phyloP scores from a whole-genome alignment of 2,797 vertebrate species.

The Smutsia gigantea region DNA sequence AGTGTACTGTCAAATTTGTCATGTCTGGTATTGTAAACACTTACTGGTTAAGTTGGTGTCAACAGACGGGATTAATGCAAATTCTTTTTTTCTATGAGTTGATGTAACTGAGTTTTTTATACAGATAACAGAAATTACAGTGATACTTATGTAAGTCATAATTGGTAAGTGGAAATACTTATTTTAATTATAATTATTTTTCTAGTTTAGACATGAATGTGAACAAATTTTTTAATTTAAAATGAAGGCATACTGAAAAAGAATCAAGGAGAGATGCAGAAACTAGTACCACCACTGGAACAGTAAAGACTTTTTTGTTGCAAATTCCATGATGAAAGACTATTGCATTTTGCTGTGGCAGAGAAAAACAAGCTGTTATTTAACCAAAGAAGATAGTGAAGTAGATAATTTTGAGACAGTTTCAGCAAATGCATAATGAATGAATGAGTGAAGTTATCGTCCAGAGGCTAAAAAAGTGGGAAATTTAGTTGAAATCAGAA shows the following conservation, averaged over 20 bases:
- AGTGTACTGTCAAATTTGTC: not conserved
- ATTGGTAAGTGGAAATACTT: not conserved
- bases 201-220: constrained; percentile 47
- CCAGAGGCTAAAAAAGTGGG: not conserved
- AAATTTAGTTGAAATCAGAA: constrained; percentile 1
- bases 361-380: not conserved
- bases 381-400: not conserved
- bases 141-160: not conserved
- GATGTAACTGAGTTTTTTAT: not conserved
- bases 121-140: not conserved
- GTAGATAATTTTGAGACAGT: not conserved
- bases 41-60: not conserved
- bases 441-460: not conserved
- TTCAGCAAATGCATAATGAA: not conserved
- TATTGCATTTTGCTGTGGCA: not conserved
- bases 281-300: not conserved
- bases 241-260: constrained; percentile 12
- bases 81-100: constrained; percentile 5
- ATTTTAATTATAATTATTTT: constrained; percentile 36
- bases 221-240: constrained; percentile 47
- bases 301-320: not conserved
- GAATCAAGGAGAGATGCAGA: not conserved
- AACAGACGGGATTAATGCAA: not conserved
- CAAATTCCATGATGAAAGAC: not conserved
- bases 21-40: not conserved